Evolutionary conservation across 2,888 invertebrate species (phyloP).

Genomic region (Abscondita cerata): DNA sequence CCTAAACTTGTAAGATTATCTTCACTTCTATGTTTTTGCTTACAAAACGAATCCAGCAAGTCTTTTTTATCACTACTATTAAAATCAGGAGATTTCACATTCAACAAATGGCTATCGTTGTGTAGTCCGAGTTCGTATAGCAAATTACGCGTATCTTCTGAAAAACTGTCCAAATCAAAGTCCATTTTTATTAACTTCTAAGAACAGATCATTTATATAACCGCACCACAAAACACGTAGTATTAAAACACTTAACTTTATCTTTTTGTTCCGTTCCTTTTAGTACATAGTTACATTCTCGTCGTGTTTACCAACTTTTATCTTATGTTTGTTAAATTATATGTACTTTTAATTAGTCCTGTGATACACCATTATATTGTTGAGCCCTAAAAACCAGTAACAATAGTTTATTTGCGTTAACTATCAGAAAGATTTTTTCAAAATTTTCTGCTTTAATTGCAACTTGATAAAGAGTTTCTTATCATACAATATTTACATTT

Average conservation of each 20-base stretch:
- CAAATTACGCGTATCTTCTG: conserved; percentile 17
- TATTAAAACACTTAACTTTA: conserved; percentile 20
- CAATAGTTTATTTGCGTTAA: conserved; percentile 12
- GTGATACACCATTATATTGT: conserved; percentile 26
- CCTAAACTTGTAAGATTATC: conserved; percentile 7
- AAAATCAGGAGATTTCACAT: conserved; percentile 20
- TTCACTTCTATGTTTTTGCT: conserved; percentile 16
- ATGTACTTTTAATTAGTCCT: conserved; percentile 29
- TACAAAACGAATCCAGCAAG: conserved; percentile 20
- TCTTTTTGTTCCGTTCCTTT: conserved; percentile 10
- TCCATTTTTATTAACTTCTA: neutral
- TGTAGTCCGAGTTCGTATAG: conserved; percentile 22
- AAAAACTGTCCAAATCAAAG: conserved; percentile 1
- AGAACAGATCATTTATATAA: neutral
- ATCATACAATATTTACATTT: too few relatives aligned
- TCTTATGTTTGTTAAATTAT: conserved; percentile 29
- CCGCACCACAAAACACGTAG: conserved; percentile 3
- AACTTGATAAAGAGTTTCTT: too few relatives aligned
- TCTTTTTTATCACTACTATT: conserved; percentile 23
- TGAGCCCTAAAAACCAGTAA: conserved; percentile 24
- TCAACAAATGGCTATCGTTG: conserved; percentile 23
- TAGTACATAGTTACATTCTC: conserved; percentile 15
- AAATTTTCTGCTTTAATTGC: too few relatives aligned
- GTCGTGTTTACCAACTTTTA: conserved; percentile 28
- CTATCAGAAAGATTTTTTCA: too few relatives aligned